Evolutionary conservation across 2,888 invertebrate species (phyloP).

Genomic region (Rotaria sp.): DNA sequence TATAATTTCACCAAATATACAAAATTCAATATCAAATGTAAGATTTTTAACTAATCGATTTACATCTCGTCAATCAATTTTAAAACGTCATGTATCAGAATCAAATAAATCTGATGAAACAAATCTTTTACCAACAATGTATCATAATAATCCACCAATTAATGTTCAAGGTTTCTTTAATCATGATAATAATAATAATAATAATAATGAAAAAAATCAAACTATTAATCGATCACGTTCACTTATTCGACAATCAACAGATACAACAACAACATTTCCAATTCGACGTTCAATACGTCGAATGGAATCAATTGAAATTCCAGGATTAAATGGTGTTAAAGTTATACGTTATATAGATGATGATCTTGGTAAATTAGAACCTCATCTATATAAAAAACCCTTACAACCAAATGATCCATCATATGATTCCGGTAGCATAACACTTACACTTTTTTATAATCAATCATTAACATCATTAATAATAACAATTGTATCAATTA

Average conservation of each 20-base stretch:
- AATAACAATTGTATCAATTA: constrained; percentile 62
- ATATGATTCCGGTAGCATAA: constrained; percentile 72
- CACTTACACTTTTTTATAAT: constrained; percentile 73
- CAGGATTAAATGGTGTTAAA: constrained; percentile 35
- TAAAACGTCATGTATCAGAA: neutral
- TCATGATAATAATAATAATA: neutral
- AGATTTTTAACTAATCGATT: neutral
- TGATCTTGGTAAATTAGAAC: constrained; percentile 49
- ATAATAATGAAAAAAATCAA: neutral
- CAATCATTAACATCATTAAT: constrained; percentile 72
- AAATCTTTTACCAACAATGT: neutral
- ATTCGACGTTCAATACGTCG: neutral
- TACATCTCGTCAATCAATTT: neutral
- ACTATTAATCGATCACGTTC: neutral
- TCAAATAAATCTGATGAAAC: neutral
- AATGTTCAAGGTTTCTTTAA: neutral
- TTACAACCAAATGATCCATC: constrained; percentile 67
- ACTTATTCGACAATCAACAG: neutral
- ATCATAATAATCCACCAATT: neutral
- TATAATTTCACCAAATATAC: neutral
- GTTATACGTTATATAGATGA: constrained; percentile 42
- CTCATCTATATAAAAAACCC: constrained; percentile 58
- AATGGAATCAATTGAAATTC: constrained; percentile 38
- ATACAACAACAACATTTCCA: neutral
- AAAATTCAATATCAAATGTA: neutral